These are phyloP conservation scores for Stegostoma tigrinum DNA, from an alignment of 2,113 vertebrate genomes.

Conservation along the genomic window DNA sequence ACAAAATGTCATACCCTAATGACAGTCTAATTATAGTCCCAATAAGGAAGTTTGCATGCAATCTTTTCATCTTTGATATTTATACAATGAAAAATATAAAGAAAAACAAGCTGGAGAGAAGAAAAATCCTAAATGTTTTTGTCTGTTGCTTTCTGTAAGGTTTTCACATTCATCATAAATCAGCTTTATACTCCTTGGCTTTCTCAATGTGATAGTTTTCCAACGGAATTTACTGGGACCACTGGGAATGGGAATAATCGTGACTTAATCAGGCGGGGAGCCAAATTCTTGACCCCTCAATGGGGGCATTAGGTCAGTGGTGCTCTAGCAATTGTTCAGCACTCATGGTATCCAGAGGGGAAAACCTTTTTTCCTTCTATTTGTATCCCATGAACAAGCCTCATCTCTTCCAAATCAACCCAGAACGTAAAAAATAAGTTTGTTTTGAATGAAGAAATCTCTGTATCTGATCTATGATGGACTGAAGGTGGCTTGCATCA, in stretches of 20 bases:
- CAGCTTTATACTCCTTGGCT: not conserved
- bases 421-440: not conserved
- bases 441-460: not conserved
- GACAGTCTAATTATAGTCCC: not conserved
- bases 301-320: too few species aligned
- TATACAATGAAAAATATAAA: not conserved
- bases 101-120: too few species aligned
- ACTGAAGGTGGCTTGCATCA: not conserved
- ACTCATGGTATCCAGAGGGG: too few species aligned
- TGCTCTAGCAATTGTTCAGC: too few species aligned
- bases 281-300: too few species aligned
- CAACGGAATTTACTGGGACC: too few species aligned
- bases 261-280: too few species aligned
- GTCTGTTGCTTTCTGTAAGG: not conserved
- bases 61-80: not conserved
- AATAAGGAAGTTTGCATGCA: not conserved
- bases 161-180: not conserved
- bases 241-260: too few species aligned
- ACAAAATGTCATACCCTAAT: not conserved
- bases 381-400: not conserved
- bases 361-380: not conserved
- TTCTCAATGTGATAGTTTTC: not conserved
- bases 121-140: not conserved
- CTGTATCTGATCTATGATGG: not conserved
- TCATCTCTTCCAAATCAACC: not conserved